A percentile compares a stretch with the other conserved stretches of the same genome.
Conservation (phyloP, 2,888 invertebrate species). For the Agrotis ipsilon region DNA sequence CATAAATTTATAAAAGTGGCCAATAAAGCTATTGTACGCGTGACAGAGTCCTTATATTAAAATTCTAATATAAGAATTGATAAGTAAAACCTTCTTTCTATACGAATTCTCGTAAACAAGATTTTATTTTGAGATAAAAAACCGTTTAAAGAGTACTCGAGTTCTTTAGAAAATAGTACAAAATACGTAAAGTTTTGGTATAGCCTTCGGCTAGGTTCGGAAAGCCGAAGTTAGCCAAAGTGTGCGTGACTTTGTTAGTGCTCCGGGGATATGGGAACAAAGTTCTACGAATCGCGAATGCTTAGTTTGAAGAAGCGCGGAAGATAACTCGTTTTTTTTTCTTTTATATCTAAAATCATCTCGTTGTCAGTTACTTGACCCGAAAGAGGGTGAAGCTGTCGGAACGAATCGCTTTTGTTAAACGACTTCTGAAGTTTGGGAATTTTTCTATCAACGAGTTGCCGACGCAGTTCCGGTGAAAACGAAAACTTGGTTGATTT, state of each 20-base stretch:
- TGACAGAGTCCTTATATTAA: constrained; percentile 44
- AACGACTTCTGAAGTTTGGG: constrained; percentile 30
- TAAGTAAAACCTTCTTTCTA: constrained; percentile 44
- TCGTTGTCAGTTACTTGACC: constrained; percentile 27
- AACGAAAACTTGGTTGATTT: constrained; percentile 5
- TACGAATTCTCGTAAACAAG: constrained; percentile 43
- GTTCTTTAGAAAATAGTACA: constrained; percentile 15
- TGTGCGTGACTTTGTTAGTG: constrained; percentile 30
- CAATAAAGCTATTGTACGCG: constrained; percentile 59
- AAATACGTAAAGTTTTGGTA: constrained; percentile 28
- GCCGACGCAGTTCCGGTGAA: constrained; percentile 15
- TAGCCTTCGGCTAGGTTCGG: constrained; percentile 39
- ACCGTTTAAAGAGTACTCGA: constrained; percentile 18
- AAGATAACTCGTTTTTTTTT: constrained; percentile 30
- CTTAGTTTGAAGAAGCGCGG: constrained; percentile 43
- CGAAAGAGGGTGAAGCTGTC: constrained; percentile 28
- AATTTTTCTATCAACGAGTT: constrained; percentile 20
- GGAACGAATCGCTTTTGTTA: constrained; percentile 36
- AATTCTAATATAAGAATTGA: constrained; percentile 52
- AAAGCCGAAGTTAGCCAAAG: constrained; percentile 36
- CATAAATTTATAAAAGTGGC: constrained; percentile 51
- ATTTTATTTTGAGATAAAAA: constrained; percentile 54
- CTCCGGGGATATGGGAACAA: constrained; percentile 9
- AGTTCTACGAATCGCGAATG: constrained; percentile 41
- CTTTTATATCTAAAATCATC: constrained; percentile 24